Evolutionary conservation across 2,113 vertebrate genomes (phyloP).

Genomic region (Apteryx mantelli): DNA sequence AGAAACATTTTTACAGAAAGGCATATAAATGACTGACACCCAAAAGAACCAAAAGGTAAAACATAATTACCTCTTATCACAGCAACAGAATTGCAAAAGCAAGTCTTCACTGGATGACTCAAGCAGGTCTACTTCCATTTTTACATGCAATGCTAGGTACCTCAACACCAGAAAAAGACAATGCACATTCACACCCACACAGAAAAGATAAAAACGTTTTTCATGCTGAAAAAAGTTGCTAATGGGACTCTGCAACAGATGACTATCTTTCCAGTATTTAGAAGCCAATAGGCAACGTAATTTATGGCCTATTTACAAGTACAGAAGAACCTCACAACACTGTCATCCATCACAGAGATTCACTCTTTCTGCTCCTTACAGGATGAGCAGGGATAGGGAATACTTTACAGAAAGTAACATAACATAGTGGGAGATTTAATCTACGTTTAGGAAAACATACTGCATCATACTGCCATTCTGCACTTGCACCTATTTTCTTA

Average conservation of each 20-base stretch:
- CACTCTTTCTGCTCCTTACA: not conserved
- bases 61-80: not conserved
- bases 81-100: not conserved
- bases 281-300: not conserved
- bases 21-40: not conserved
- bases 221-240: not conserved
- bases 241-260: not conserved
- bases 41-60: not conserved
- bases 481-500: not conserved
- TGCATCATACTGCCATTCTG: not conserved
- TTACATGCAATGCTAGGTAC: not conserved
- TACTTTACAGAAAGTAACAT: not conserved
- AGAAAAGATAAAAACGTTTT: not conserved
- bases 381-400: not conserved
- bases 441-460: not conserved
- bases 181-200: not conserved
- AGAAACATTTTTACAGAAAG: not conserved
- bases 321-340: not conserved
- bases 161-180: not conserved
- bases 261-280: not conserved
- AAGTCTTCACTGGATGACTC: not conserved
- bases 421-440: not conserved
- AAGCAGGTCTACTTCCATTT: not conserved
- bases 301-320: not conserved
- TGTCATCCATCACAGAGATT: not conserved